A percentile compares a stretch with the other conserved stretches of the same genome.
phyloP scores from a whole-genome alignment of 2,113 vertebrate genomes.

The Ovibos moschatus region DNA sequence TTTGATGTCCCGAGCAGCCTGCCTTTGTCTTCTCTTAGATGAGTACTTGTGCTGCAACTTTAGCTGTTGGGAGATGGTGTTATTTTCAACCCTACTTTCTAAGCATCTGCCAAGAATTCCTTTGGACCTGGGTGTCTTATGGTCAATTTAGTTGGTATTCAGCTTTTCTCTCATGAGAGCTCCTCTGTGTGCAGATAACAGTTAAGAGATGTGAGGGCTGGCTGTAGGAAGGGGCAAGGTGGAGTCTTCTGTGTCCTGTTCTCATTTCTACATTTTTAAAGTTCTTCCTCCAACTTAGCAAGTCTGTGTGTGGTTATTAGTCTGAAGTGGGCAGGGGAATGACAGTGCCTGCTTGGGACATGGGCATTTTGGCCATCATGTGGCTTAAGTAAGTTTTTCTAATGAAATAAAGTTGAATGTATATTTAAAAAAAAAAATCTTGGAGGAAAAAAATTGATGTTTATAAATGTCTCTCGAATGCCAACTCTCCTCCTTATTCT shows the following conservation, averaged over 20 bases:
- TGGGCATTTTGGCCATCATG: conserved; percentile 37
- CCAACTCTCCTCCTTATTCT: neutral
- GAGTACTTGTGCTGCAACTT: neutral
- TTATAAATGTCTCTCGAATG: neutral
- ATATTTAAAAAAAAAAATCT: neutral
- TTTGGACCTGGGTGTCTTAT: neutral
- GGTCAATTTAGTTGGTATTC: neutral
- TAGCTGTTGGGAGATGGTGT: neutral
- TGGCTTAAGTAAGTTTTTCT: conserved; percentile 57
- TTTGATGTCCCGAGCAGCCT: neutral
- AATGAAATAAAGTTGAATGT: conserved; percentile 60
- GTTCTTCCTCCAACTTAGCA: neutral
- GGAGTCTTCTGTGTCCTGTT: neutral
- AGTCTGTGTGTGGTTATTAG: neutral
- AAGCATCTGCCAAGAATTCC: neutral
- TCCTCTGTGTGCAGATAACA: neutral
- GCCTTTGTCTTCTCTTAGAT: neutral
- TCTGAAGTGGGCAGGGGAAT: neutral
- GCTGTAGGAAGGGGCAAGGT: neutral
- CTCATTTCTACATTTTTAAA: neutral
- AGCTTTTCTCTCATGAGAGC: neutral
- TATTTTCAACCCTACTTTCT: neutral
- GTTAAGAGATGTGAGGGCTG: neutral
- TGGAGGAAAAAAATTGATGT: neutral
- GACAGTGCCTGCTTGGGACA: neutral